A percentile compares a stretch with the other conserved stretches of the same genome.
Conservation (phyloP, 2,113 vertebrate species). For the Chascanopsetta lugubris region DNA sequence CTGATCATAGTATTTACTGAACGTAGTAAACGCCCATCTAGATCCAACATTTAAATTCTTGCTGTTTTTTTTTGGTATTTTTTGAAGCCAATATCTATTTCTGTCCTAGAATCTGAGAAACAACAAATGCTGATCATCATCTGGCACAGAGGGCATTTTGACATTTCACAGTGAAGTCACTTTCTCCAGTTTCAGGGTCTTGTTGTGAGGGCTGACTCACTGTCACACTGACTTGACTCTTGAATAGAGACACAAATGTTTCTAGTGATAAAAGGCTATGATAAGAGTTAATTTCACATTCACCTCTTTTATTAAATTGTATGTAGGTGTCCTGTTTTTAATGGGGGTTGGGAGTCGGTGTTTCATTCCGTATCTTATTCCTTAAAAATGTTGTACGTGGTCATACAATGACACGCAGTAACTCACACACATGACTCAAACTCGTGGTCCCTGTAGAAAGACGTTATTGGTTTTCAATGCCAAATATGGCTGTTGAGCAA, state of each 20-base stretch:
- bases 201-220: not conserved
- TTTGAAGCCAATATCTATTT: too few relatives aligned
- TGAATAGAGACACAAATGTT: not conserved
- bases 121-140: not conserved
- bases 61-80: too few relatives aligned
- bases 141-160: not conserved
- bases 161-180: not conserved
- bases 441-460: slow-evolving; percentile 5
- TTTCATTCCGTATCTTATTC: not conserved
- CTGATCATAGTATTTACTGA: not conserved
- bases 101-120: too few relatives aligned
- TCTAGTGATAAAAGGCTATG: not conserved
- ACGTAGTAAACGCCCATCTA: too few relatives aligned
- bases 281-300: not conserved
- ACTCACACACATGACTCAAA: slow-evolving; percentile 1
- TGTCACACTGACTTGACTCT: not conserved
- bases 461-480: slow-evolving; percentile 34
- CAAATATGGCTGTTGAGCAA: slow-evolving; percentile 45
- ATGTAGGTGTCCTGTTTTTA: not conserved
- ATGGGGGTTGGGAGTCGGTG: not conserved
- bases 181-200: not conserved
- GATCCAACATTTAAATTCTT: too few relatives aligned
- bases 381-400: not conserved
- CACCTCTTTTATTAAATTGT: not conserved
- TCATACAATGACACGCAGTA: not conserved